Evolutionary conservation across 2,888 invertebrate species (phyloP), one percentile per base, ranked within the genome.

Genomic region (Icerya purchasi): DNA sequence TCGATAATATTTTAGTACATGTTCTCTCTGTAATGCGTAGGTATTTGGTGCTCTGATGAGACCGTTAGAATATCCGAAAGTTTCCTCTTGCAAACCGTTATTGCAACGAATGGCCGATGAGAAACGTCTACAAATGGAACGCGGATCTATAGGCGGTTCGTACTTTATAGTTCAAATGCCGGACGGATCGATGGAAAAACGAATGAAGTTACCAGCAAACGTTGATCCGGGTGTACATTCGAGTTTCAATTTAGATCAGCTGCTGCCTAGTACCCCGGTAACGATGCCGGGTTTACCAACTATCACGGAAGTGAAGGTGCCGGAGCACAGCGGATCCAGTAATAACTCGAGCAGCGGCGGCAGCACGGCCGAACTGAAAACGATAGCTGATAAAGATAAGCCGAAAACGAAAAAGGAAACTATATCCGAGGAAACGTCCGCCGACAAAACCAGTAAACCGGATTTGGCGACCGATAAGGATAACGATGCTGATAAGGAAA

Each of bases 141-240:
- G 88, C 50, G 90, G 90, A 0, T 89, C 89, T 24, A 84, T 91
- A 62, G 86, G 84, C 14, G 87, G 87, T 14, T 87, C 87, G 0
- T 89, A 85, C 72, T 88, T 89, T 70, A 78, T 79, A 73, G 90
- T 91, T 2, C 88, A 91, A 68, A 74, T 90, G 65, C 89, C 89
- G 2, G 91, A 92, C 68, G 91, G 91, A 62, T 85, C 86, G 19
- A 86, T 88, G 84, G 90, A 91, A 70, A 84, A 84, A 68, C 78
- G 90, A 68, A 75, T 86, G 76, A 91, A 91, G 75, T 83, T 88
- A 79, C 89, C 90, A 25, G 76, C 91, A 64, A 92, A 92, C 73
- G 81, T 88, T 63, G 92, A 92, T 74, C 91, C 92, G 2, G 92
- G 92, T 57, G 92, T 91, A 55, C 92, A 92, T 72, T 92, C 90